Percentiles rank a stretch among this genome's conserved stretches.
phyloP scores from a whole-genome alignment of 1,140 invertebrate species.

The Lordiphosa stackelbergi region DNA sequence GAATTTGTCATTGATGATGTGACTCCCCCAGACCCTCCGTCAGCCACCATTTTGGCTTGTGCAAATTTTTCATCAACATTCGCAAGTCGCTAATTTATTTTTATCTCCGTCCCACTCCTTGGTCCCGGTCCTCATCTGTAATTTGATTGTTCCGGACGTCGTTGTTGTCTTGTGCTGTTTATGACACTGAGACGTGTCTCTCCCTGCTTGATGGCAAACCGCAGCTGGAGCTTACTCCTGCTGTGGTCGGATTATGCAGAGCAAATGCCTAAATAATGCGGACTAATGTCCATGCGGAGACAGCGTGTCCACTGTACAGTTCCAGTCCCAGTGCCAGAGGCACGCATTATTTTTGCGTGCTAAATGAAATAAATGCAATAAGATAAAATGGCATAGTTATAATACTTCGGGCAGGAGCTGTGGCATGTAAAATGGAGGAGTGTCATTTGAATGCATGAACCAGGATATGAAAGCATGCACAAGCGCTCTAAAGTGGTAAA shows the following conservation, averaged over 20 bases:
- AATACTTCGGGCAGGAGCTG: neutral
- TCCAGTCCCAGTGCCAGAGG: neutral
- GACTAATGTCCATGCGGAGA: conserved; percentile 38
- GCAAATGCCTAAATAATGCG: conserved; percentile 58
- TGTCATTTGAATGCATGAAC: neutral
- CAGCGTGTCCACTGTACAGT: neutral
- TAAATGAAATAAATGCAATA: conserved; percentile 33
- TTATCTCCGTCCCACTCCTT: conserved; percentile 13
- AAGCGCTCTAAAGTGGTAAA: no score
- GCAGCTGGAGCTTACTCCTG: conserved; percentile 23
- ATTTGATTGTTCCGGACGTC: conserved; percentile 40
- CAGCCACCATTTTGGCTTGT: neutral
- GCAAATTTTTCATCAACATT: conserved; percentile 23
- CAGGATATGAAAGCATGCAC: neutral
- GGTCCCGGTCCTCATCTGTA: conserved; percentile 12
- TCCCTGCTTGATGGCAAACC: neutral
- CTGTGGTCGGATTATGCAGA: conserved; percentile 40
- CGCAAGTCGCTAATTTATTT: conserved; percentile 33
- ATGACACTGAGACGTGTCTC: conserved; percentile 14
- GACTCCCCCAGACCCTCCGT: neutral
- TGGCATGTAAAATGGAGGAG: no score
- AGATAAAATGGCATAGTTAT: conserved; percentile 26
- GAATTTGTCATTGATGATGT: conserved; percentile 27
- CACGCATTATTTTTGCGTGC: conserved; percentile 6
- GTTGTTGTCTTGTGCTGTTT: conserved; percentile 14